phyloP scores from a whole-genome alignment of 2,797 vertebrate species.

The Adrianichthys oophorus region DNA sequence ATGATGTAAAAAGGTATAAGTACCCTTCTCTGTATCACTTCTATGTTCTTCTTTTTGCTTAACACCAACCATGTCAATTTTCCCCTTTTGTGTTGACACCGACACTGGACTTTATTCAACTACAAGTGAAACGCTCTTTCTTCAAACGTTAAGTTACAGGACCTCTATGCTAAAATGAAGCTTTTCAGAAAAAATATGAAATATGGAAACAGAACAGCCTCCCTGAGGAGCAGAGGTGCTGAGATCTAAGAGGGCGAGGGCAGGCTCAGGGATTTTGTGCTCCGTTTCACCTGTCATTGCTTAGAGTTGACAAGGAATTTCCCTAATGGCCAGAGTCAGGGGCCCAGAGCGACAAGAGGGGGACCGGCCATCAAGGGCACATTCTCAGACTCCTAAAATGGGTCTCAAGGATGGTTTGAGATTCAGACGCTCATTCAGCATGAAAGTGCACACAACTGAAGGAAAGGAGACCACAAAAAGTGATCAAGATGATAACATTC shows the following conservation, averaged over 20 bases:
- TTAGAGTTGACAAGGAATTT: constrained; percentile 70
- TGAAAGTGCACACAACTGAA: constrained; percentile 61
- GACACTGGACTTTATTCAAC: too few relatives aligned
- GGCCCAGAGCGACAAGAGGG: constrained; percentile 50
- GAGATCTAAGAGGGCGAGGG: constrained; percentile 32
- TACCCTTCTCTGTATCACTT: too few relatives aligned
- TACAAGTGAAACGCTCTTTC: neutral
- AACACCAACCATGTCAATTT: too few relatives aligned
- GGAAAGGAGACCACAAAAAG: too few relatives aligned
- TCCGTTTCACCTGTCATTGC: constrained; percentile 81
- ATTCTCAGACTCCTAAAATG: constrained; percentile 62
- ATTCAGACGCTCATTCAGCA: constrained; percentile 59
- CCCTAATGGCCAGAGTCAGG: constrained; percentile 69
- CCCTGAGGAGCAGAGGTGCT: constrained; percentile 44
- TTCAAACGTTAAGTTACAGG: neutral
- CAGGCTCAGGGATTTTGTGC: constrained; percentile 73
- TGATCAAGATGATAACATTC: too few relatives aligned
- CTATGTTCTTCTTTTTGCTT: too few relatives aligned
- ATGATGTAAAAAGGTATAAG: too few relatives aligned
- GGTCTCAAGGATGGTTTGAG: constrained; percentile 62
- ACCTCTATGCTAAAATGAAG: constrained; percentile 4
- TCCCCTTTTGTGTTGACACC: too few relatives aligned
- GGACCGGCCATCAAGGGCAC: constrained; percentile 45
- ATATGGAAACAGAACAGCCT: constrained; percentile 31
- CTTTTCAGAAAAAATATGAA: constrained; percentile 25